Evolutionary conservation across 2,797 vertebrate genomes (phyloP), one percentile per base, ranked within the genome.

Genomic region (Clarias pachynema): DNA sequence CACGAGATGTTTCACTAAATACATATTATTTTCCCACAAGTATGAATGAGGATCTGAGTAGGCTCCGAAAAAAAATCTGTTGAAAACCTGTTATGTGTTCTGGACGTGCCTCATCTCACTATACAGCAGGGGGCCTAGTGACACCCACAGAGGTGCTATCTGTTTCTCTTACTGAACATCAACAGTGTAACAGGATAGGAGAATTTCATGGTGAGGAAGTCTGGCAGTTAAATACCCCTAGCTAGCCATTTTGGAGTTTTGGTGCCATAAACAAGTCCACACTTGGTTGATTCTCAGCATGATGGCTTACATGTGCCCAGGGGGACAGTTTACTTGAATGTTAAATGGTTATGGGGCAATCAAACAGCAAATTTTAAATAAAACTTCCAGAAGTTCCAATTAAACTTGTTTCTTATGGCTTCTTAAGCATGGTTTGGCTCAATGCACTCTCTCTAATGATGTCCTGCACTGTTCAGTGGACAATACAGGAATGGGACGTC

Each of bases 11-110:
- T 74, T 18, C 15, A 29, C 24, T n/a, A 49, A 49, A 73, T 29
- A 68, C 65, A 26, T 37, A 10, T 70, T 49, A 14, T 63, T 37
- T 31, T 31, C 7, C 16, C 40, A 84, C 37, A 74, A 57, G 29
- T 57, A 57, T 4, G 10, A 79, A 59, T 44, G 70, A 59, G n/a
- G 26, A n/a, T 62, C 16, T 29, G 26, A 84, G 6, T 56, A 37
- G 73, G 29, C n/a, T 56, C 40, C 20, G 8, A 34, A 34, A 65
- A 84, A 83, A 37, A 65, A 66, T 14, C 31, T 57, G 31, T 29
- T 84, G 20, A 78, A 83, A 79, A 59, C 65, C 65, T 78, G 56
- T 60, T 78, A 59, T 65, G 24, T 60, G 24, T 84, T 84, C 68
- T 59, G 74, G 31, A 68, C 5, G 20, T 65, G 49, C 49, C 44